These are phyloP conservation scores for Neostethus bicornis DNA, from an alignment of 2,797 vertebrate genomes.

Conservation along the genomic window DNA sequence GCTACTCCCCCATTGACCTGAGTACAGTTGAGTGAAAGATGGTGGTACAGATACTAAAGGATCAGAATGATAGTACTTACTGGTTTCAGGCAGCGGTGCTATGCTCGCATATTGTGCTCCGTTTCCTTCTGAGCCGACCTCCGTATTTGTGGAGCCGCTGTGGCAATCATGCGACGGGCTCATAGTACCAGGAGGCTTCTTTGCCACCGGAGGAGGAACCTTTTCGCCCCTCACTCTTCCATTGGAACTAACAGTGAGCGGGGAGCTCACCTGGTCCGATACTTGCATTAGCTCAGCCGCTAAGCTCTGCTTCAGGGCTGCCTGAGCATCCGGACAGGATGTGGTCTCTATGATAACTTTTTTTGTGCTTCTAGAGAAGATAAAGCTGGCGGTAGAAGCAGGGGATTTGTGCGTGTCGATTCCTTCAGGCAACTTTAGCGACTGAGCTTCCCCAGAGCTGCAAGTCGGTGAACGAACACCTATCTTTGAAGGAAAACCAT, in stretches of 20 bases:
- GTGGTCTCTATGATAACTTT: slow-evolving; percentile 86
- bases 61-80: slow-evolving; percentile 58
- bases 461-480: slow-evolving; percentile 54
- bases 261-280: slow-evolving; percentile 78
- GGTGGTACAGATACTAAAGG: slow-evolving; percentile 7
- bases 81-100: slow-evolving; percentile 67
- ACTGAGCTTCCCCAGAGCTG: slow-evolving; percentile 45
- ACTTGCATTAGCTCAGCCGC: slow-evolving; percentile 86
- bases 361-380: slow-evolving; percentile 91
- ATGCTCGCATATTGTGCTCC: slow-evolving; percentile 53
- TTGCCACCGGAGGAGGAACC: slow-evolving; percentile 92
- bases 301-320: slow-evolving; percentile 85
- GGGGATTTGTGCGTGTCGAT: slow-evolving; percentile 80
- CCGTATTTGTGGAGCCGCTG: slow-evolving; percentile 51
- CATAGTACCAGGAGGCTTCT: slow-evolving; percentile 82
- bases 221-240: slow-evolving; percentile 79
- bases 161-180: slow-evolving; percentile 50
- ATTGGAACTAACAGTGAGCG: slow-evolving; percentile 47
- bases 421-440: slow-evolving; percentile 58
- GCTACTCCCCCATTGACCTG: too few relatives aligned
- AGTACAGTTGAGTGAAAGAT: too few relatives aligned
- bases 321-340: slow-evolving; percentile 81
- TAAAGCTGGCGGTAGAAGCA: slow-evolving; percentile 93
- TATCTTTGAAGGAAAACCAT: slow-evolving; percentile 67
- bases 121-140: slow-evolving; percentile 72